Percentiles rank a stretch among this genome's conserved stretches.
Evolutionary conservation across 2,888 invertebrate species (phyloP).

Genomic region (Eulithis prunata): DNA sequence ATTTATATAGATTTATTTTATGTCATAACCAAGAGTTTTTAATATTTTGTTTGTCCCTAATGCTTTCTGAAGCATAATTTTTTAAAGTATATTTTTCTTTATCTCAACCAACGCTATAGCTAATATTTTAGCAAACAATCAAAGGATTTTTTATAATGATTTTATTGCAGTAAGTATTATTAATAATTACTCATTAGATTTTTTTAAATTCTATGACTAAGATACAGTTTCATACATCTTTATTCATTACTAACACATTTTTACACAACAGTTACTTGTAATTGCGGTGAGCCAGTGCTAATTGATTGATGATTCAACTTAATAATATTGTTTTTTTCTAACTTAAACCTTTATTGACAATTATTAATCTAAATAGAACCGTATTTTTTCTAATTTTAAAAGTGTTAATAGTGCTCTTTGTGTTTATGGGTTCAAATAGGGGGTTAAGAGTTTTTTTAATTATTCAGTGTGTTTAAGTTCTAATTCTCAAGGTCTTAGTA

Average conservation of each 20-base stretch:
- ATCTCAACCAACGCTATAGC: too few species aligned
- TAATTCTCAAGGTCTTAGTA: constrained; percentile 36
- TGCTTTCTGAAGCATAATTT: too few species aligned
- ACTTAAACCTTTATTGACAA: too few species aligned
- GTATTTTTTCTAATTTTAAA: too few species aligned
- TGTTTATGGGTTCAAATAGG: too few species aligned
- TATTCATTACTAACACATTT: constrained; percentile 25
- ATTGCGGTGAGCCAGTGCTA: constrained; percentile 15
- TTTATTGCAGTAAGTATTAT: neutral
- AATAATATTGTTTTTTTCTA: neutral
- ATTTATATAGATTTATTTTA: too few species aligned
- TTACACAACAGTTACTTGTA: constrained; percentile 28
- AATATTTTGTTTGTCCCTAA: too few species aligned
- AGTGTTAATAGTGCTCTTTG: too few species aligned
- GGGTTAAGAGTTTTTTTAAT: neutral
- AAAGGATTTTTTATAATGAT: neutral
- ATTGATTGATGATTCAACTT: constrained; percentile 13
- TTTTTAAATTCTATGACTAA: constrained; percentile 20
- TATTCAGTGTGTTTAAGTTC: constrained; percentile 14
- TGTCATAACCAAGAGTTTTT: too few species aligned
- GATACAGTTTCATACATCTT: constrained; percentile 23
- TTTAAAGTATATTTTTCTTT: too few species aligned
- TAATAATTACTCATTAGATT: neutral
- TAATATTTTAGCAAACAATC: too few species aligned
- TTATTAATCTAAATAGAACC: too few species aligned